Evolutionary conservation across 1,140 invertebrate species (phyloP).

Genomic region (Helicoverpa armigera): DNA sequence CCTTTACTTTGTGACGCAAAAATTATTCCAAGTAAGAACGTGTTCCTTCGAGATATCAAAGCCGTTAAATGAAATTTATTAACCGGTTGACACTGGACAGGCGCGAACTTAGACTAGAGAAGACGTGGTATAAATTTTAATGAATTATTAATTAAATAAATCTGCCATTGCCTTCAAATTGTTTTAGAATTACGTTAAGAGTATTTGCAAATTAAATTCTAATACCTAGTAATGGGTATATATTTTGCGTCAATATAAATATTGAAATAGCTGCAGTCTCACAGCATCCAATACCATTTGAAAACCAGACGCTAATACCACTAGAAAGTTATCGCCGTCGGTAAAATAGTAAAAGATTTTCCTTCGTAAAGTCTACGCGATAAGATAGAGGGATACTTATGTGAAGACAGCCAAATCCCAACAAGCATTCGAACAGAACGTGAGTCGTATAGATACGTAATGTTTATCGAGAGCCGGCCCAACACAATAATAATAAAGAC

Average conservation of each 20-base stretch:
- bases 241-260: slow-evolving; percentile 10
- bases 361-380: slow-evolving; percentile 31
- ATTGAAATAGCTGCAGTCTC: slow-evolving; percentile 18
- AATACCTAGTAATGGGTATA: no score
- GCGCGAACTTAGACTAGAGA: slow-evolving; percentile 46
- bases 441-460: slow-evolving; percentile 64
- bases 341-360: slow-evolving; percentile 41
- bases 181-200: background rate
- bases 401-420: slow-evolving; percentile 52
- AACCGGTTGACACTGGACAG: slow-evolving; percentile 58
- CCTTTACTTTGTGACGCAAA: slow-evolving; percentile 62
- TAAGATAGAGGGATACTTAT: slow-evolving; percentile 51
- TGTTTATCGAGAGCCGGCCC: slow-evolving; percentile 75
- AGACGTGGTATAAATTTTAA: slow-evolving; percentile 61
- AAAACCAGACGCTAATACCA: slow-evolving; percentile 29
- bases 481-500: slow-evolving; percentile 83
- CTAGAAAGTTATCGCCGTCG: slow-evolving; percentile 27
- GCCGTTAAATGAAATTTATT: slow-evolving; percentile 67
- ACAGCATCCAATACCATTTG: background rate
- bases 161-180: slow-evolving; percentile 31
- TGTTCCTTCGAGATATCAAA: slow-evolving; percentile 61
- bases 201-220: background rate
- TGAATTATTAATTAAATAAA: slow-evolving; percentile 63
- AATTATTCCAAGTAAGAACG: slow-evolving; percentile 58
- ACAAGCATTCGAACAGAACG: slow-evolving; percentile 59